phyloP scores from a whole-genome alignment of 2,888 invertebrate genomes.

The Eilema depressum region DNA sequence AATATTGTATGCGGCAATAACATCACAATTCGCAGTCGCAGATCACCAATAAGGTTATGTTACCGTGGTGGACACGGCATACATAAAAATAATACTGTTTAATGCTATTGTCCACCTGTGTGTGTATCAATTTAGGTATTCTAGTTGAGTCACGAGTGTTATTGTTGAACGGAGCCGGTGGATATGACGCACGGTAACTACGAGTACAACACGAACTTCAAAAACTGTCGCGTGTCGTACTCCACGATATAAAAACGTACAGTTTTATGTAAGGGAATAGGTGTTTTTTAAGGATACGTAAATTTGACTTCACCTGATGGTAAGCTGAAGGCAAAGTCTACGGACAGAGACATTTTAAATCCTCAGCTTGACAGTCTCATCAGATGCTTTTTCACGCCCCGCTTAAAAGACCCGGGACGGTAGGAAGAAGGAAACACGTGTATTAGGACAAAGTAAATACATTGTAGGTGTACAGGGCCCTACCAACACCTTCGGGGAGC shows the following conservation, averaged over 20 bases:
- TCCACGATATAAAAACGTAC: not conserved
- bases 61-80: not conserved
- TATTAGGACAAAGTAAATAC: no score
- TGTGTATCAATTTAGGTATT: conserved; percentile 3
- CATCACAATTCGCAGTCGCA: not conserved
- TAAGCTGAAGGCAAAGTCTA: no score
- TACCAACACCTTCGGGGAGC: no score
- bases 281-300: no score
- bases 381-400: no score
- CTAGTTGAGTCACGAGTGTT: conserved; percentile 3
- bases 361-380: no score
- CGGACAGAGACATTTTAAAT: no score
- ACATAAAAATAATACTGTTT: not conserved
- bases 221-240: not conserved
- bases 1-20: not conserved
- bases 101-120: not conserved
- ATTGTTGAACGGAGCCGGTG: not conserved
- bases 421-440: no score
- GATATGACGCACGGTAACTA: not conserved
- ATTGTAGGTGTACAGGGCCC: no score
- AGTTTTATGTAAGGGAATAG: no score
- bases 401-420: no score
- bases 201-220: not conserved
- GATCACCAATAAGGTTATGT: conserved; percentile 1
- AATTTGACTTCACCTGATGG: no score